Evolutionary conservation across 2,797 vertebrate species (phyloP).

Genomic region (Clarias fuscus): DNA sequence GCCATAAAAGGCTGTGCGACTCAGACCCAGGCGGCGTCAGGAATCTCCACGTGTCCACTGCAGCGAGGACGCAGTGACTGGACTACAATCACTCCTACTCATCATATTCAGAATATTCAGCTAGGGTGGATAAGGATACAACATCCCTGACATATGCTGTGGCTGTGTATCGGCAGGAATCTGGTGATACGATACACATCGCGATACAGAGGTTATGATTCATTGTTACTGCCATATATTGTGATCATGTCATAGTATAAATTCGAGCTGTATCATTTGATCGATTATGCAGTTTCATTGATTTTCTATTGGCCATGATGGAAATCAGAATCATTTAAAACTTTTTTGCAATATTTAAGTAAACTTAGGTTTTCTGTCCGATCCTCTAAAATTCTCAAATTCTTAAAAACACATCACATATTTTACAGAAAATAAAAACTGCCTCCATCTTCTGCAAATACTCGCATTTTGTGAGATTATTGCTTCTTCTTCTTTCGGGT

Average conservation of each 20-base stretch:
- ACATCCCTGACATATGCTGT: background rate
- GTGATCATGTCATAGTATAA: background rate
- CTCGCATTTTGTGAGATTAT: too few species aligned
- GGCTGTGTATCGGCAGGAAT: background rate
- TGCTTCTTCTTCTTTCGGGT: too few species aligned
- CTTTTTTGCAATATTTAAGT: too few species aligned
- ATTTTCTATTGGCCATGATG: too few species aligned
- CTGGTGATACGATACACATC: background rate
- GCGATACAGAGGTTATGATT: background rate
- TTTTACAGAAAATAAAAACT: too few species aligned
- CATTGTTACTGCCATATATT: background rate
- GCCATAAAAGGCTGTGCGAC: slow-evolving; percentile 44
- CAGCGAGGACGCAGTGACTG: background rate
- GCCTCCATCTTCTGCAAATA: too few species aligned
- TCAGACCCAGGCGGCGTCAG: slow-evolving; percentile 10
- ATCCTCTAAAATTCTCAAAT: too few species aligned
- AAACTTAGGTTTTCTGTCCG: too few species aligned
- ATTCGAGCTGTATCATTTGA: too few species aligned
- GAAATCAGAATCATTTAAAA: too few species aligned
- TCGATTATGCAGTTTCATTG: too few species aligned
- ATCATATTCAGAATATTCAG: background rate
- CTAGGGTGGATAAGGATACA: background rate
- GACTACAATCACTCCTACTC: background rate
- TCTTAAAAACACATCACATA: too few species aligned
- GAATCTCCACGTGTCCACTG: slow-evolving; percentile 26